Base-by-base conservation (phyloP, 2,888 invertebrate species). In the Palloptera scutellata region DNA sequence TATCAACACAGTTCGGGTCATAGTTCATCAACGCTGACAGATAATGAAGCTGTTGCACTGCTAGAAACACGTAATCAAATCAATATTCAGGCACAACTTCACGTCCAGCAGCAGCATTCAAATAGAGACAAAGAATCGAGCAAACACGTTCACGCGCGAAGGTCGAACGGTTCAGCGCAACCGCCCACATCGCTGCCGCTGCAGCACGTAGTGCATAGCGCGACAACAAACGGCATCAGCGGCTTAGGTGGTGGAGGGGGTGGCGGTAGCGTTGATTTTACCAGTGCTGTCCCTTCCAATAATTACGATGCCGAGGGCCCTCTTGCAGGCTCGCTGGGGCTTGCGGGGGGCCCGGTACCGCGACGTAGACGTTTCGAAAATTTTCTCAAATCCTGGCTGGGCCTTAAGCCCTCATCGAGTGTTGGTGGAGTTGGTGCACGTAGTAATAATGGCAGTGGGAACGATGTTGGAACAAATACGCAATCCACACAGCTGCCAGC, bases 301-400 rank as follows among this genome's bases (percentile, higher is more conserved):
- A 72, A 66, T n/a, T 70, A 76, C 73, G 78, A 78, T 19, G 70
- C 68, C 59, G 78, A 78, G 73, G 77, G 78, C 75, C 77, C 78
- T 71, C 79, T 79, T 62, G 76, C 76, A 72, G 79, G 76, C 69
- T 84, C 84, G 15, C 73, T 83, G 73, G 81, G 79, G 40, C 75
- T 83, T 63, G 81, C 81, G 17, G 80, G 79, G 70, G 81, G 79
- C 59, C 83, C 83, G 70, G 61, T 82, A 70, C 82, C 85, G 54
- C 78, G 83, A 15, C 79, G 84, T n/a, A 77, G 82, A 68, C 80
- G 86, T 74, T 77, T 85, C 69, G 82, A 84, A 73, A 84, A 84
- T 73, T 83, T 86, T 72, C 76, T 85, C 57, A 85, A 85, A 63
- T 82, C 83, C 9, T 72, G 85, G 71, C 83, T 85, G 52, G 83